Evolutionary conservation across 1,140 invertebrate genomes (phyloP), one percentile per base, ranked within the genome.

Genomic region (Papilio glaucus): DNA sequence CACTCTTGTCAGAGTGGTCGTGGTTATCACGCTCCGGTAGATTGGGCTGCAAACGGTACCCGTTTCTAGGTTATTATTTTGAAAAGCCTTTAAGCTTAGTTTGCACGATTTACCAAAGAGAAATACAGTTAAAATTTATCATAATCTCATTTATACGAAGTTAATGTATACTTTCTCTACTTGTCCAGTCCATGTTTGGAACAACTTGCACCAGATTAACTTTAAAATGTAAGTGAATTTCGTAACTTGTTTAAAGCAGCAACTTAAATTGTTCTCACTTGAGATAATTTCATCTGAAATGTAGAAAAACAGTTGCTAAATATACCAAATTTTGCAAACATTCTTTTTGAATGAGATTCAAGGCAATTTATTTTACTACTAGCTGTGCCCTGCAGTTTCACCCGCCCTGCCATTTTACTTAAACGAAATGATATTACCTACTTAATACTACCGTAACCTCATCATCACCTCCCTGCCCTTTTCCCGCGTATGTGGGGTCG

Each of bases 201-300:
- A 57, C 45, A 49, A 49, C 49, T 57, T 57, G 49, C 10, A 57
- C 1, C 49, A 15, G 15, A 49, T 57, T 57, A 57, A 57, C 49
- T 57, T 57, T 57, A 24, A 57, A 57, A 26, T 57, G 49, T 57
- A 24, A 57, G 21, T 57, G 49, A 57, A 57, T 57, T 57, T 57
- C 49, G 49, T 57, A 57, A 57, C 21, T 57, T 24, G 49, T 57
- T 57, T 57, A 24, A 57, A 57, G 21, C 12, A 26, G 21, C 24
- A 57, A 57, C 49, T 57, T 24, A 57, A 57, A 26, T 57, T 57
- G 49, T 57, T 57, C 49, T 57, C 49, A 57, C 49, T 57, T 26
- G 18, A 57, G 21, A 24, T 57, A 57, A 57, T 57, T 57, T 24
- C 9, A 57, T 9, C 9, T 26, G 5, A 57, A 57, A 57, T 57